Base-by-base conservation (phyloP, 2,888 invertebrate species). In the Empis stercorea region DNA sequence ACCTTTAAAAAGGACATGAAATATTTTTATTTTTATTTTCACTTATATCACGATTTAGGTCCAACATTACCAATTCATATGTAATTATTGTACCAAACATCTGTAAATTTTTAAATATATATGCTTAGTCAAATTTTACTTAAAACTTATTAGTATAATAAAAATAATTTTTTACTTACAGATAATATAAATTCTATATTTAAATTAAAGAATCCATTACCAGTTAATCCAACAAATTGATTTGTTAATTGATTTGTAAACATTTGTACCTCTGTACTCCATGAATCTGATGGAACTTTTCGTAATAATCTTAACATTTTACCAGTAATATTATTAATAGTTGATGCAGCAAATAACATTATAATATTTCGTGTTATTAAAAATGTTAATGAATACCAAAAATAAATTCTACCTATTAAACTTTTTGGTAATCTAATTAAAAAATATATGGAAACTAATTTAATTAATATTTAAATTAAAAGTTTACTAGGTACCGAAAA, bases 1-100 rank as follows among this genome's bases (percentile, higher is more conserved):
- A n/a, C n/a, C n/a, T n/a, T n/a, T n/a, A n/a, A n/a, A n/a, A n/a
- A n/a, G n/a, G n/a, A 20, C 20, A 20, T 20, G 20, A 20, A 20
- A 20, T 20, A 4, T 3, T 20, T 5, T 20, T 20, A 20, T 20
- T 20, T 20, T 3, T 4, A 20, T 4, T 20, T 20, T 3, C 20
- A 20, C 20, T 20, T 20, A 20, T 20, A 20, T 20, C 20, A 5
- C 5, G 20, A 20, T 20, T 20, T 20, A 20, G 4, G 20, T 20
- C 20, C 20, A 20, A 20, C 20, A 20, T 20, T 20, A 81, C 78
- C n/a, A 81, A 70, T 60, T 81, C 80, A 54, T 80, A 80, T 30
- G 80, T 81, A n/a, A 78, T 69, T 48, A 81, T 75, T 11, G 76
- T 75, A 23, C 78, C 78, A 44, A 75, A 75, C 52, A 76, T 74